Conservation (phyloP, 2,888 invertebrate species). For the Cotesia congregata region DNA sequence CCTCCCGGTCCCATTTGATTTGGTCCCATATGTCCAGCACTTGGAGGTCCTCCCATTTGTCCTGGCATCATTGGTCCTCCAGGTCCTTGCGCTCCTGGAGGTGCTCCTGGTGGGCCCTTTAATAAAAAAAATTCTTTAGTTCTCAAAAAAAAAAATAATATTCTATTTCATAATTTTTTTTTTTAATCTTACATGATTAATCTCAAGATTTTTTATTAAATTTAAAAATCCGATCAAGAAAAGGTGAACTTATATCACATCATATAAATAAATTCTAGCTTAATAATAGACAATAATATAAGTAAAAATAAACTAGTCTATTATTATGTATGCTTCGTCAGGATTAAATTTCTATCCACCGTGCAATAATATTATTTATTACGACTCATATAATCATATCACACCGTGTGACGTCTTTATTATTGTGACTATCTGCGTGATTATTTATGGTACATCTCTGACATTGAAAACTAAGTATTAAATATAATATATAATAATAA, state of each 20-base stretch:
- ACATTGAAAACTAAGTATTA: background rate
- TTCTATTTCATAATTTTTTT: no score
- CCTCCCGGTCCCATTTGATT: slow-evolving; percentile 57
- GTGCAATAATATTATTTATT: slow-evolving; percentile 21
- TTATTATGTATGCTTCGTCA: no score
- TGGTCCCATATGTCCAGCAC: slow-evolving; percentile 56
- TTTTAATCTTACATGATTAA: no score
- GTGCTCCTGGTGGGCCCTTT: slow-evolving; percentile 59
- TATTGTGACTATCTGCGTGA: slow-evolving; percentile 17
- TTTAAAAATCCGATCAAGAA: no score
- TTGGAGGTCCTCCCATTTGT: slow-evolving; percentile 61
- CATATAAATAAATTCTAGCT: no score
- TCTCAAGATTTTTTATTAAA: no score
- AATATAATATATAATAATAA: no score
- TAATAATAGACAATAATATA: no score
- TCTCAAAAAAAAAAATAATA: no score
- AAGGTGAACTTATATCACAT: no score
- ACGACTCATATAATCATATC: background rate
- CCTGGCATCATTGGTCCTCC: slow-evolving; percentile 58
- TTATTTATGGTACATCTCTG: background rate
- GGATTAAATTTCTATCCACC: background rate
- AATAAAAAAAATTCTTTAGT: no score
- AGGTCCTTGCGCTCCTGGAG: slow-evolving; percentile 56
- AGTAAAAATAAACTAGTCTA: no score
- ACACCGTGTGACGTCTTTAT: background rate